These are phyloP conservation scores for Equus przewalskii DNA, from an alignment of 2,113 vertebrate species.

Conservation along the genomic window DNA sequence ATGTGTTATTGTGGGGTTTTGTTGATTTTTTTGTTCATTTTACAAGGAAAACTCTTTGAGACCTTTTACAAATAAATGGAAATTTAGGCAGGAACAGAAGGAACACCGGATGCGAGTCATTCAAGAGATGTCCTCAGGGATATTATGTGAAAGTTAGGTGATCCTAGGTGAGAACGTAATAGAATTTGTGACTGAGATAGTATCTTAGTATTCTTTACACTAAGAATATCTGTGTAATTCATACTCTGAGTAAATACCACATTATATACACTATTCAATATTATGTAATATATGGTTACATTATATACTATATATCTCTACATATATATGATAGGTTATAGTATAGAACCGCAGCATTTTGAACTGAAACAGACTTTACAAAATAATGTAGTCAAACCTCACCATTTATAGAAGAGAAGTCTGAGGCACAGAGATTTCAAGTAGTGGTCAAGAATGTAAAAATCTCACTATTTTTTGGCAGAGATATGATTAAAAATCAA, in stretches of 20 bases:
- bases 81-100: conserved; percentile 38
- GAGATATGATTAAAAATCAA: neutral
- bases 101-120: neutral
- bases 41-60: conserved; percentile 50
- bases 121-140: neutral
- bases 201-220: neutral
- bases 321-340: neutral
- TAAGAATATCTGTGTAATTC: neutral
- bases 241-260: neutral
- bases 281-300: neutral
- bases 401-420: neutral
- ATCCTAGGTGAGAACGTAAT: neutral
- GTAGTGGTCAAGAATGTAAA: neutral
- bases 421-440: neutral
- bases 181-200: neutral
- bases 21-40: conserved; percentile 1
- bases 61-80: conserved; percentile 49
- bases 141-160: neutral
- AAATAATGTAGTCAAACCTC: neutral
- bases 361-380: neutral
- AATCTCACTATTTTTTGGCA: neutral
- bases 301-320: neutral
- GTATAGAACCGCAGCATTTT: neutral
- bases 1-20: neutral
- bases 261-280: neutral